Evolutionary conservation across 2,888 invertebrate genomes (phyloP).

Genomic region (Gibbula magus): DNA sequence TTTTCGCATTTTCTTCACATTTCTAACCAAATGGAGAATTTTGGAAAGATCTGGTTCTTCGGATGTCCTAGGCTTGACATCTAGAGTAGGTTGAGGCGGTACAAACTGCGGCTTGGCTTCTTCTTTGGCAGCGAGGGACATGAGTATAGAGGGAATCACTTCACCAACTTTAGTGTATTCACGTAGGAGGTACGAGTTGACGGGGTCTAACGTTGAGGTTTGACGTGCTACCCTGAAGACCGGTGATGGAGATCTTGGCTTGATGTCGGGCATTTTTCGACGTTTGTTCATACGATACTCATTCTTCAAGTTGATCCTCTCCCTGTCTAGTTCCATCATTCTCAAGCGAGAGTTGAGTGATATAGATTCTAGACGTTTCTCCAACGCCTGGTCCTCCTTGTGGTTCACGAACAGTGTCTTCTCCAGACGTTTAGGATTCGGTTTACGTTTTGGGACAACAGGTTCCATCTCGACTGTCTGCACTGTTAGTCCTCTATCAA

Average conservation of each 20-base stretch:
- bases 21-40: constrained; percentile 28
- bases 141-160: neutral
- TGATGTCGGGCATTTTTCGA: neutral
- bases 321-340: constrained; percentile 12
- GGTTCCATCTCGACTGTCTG: neutral
- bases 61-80: too few species aligned
- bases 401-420: constrained; percentile 17
- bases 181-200: neutral
- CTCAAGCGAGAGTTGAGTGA: neutral
- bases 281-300: constrained; percentile 2
- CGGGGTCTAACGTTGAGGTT: neutral
- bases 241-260: neutral
- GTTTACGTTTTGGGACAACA: neutral
- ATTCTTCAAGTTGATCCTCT: constrained; percentile 12
- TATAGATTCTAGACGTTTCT: neutral
- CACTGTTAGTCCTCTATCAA: too few species aligned
- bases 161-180: neutral
- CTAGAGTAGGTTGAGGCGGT: neutral
- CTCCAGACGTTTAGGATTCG: neutral
- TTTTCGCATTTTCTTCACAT: constrained; percentile 30
- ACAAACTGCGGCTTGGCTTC: neutral
- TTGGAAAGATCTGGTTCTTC: constrained; percentile 12
- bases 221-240: neutral
- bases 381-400: neutral
- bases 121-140: neutral